Evolutionary conservation across 1,140 invertebrate species (phyloP), one percentile per base, ranked within the genome.

Genomic region (Probaryconus sp.): DNA sequence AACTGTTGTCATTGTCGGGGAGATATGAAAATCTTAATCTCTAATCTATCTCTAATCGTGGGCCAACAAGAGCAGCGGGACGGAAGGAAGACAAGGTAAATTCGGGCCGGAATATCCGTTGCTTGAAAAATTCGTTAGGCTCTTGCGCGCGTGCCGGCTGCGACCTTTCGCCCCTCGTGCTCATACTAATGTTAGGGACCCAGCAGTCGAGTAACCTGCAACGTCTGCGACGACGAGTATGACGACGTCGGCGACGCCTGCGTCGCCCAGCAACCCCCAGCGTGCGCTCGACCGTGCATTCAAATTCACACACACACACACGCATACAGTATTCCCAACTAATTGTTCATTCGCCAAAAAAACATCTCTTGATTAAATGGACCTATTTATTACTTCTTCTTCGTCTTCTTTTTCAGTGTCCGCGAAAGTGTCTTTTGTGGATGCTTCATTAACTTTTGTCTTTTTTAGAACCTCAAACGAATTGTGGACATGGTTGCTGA

Each of bases 61-160:
- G n/a, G n/a, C n/a, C n/a, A n/a, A n/a, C n/a, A n/a, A n/a, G n/a
- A n/a, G n/a, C n/a, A n/a, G n/a, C n/a, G n/a, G n/a, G n/a, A n/a
- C n/a, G n/a, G n/a, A n/a, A n/a, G n/a, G n/a, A n/a, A n/a, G n/a
- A 53, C 64, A 69, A 69, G 68, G 56, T 56, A 35, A 58, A 50
- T 42, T 35, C 33, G 50, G 56, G 35, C 63, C 48, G 67, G 63
- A 74, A 74, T 74, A 74, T 68, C 71, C 71, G 71, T 74, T 74
- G 71, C 71, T 68, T 74, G 71, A 74, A 74, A 74, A 74, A 74
- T 74, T 74, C 71, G 71, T 74, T 74, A 74, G 71, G 42, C 55
- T 70, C 67, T 55, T 63, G 71, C 63, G 71, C 71, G 71, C 71
- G 71, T 74, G 71, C 71, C 71, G 71, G 71, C 71, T 74, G 71